phyloP scores from a whole-genome alignment of 1,140 invertebrate species.

The Myzus persicae region DNA sequence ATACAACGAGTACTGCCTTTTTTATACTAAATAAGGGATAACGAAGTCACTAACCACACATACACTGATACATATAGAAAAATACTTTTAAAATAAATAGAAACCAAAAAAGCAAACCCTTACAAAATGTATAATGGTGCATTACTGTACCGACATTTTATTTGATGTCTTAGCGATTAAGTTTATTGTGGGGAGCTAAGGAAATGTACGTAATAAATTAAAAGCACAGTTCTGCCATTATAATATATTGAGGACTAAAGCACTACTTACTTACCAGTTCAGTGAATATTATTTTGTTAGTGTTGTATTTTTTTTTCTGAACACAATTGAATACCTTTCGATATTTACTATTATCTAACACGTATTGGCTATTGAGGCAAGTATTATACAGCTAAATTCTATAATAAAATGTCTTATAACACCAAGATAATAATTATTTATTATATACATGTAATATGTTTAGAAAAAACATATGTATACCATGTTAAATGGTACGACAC shows the following conservation, averaged over 20 bases:
- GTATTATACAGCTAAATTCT: neutral
- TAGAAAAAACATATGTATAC: no score
- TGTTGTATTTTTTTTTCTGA: neutral
- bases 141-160: neutral
- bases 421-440: no score
- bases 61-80: neutral
- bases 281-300: neutral
- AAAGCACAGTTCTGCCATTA: neutral
- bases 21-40: neutral
- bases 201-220: neutral
- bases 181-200: neutral
- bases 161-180: neutral
- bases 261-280: neutral
- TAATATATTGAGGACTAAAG: neutral
- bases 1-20: neutral
- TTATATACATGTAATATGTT: no score
- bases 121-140: neutral
- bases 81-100: neutral
- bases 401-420: no score
- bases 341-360: neutral
- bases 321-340: no score
- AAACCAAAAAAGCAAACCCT: neutral
- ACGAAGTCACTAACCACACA: neutral
- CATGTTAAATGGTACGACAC: no score
- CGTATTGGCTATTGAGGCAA: neutral